Base-by-base conservation (phyloP, 2,888 invertebrate species). In the Zele albiditarsus region DNA sequence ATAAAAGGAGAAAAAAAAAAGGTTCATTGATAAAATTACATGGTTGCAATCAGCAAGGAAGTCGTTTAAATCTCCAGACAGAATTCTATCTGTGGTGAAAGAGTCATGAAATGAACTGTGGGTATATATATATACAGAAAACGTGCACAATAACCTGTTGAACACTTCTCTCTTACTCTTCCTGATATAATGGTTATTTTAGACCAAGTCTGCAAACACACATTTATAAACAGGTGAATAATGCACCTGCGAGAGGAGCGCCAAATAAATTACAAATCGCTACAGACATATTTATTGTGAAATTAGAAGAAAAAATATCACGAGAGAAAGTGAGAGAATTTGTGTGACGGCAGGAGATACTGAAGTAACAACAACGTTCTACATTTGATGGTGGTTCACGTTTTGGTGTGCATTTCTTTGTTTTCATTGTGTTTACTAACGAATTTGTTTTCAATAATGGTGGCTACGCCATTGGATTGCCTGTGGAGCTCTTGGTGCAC, bases 21-120 rank as follows among this genome's bases (percentile, higher is more conserved):
- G 38, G 60, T 33, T 33, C 57, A 75, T 66, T 49, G 71, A 46
- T 46, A 16, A 46, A 46, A 46, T 46, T 46, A 14, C 6, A 46
- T n/a, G 46, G 46, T 46, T 46, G 46, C n/a, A 46, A 46, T 46
- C n/a, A n/a, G 16, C n/a, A n/a, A n/a, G 46, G 46, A 53, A 53
- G 20, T 53, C 53, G 53, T 53, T 53, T 20, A 53, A 53, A 53
- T 53, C 53, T 53, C 20, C 5, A 53, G 20, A 53, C 5, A 53
- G 53, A 20, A 53, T 20, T 20, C n/a, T 53, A 53, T 53, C 53
- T 53, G 53, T n/a, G 10, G 53, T 53, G 53, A 53, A 53, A 53
- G 20, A 53, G 20, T 23, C 53, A n/a, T 53, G n/a, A 53, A 53
- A 53, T 53, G n/a, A 8, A 53, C n/a, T 46, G 1, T 46, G 6